A percentile compares a stretch with the other conserved stretches of the same genome.
phyloP scores from a whole-genome alignment of 2,888 invertebrate genomes.

The Apotomis betuletana region DNA sequence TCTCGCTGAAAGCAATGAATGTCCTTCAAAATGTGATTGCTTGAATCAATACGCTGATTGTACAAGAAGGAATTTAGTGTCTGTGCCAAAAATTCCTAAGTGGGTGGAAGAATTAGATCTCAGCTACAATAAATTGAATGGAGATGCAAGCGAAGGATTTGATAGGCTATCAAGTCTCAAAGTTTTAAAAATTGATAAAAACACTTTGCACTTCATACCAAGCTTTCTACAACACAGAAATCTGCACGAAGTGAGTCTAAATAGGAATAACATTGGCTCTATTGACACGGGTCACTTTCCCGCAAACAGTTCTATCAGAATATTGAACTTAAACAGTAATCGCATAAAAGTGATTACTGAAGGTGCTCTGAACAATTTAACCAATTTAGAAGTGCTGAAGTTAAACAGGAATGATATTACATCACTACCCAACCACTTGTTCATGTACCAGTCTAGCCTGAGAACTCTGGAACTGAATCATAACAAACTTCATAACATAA shows the following conservation, averaged over 20 bases:
- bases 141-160: constrained; percentile 68
- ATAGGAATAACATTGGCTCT: constrained; percentile 84
- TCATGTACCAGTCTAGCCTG: constrained; percentile 86
- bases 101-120: constrained; percentile 91
- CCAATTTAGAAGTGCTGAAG: constrained; percentile 88
- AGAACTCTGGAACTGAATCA: constrained; percentile 92
- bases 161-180: constrained; percentile 65
- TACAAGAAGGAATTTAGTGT: constrained; percentile 86
- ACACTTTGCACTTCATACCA: constrained; percentile 82
- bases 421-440: constrained; percentile 88
- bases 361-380: constrained; percentile 88
- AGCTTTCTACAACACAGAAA: constrained; percentile 77
- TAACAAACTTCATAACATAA: constrained; percentile 91
- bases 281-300: constrained; percentile 85
- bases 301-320: constrained; percentile 75
- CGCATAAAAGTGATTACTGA: constrained; percentile 87
- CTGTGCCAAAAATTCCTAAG: constrained; percentile 89
- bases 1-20: constrained; percentile 77
- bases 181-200: constrained; percentile 82
- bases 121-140: constrained; percentile 75
- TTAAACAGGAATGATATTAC: constrained; percentile 90
- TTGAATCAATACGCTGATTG: constrained; percentile 90
- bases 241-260: constrained; percentile 85
- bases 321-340: constrained; percentile 83
- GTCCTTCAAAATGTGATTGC: constrained; percentile 88